Conservation (phyloP, 2,888 invertebrate genomes). For the Meta bourneti region DNA sequence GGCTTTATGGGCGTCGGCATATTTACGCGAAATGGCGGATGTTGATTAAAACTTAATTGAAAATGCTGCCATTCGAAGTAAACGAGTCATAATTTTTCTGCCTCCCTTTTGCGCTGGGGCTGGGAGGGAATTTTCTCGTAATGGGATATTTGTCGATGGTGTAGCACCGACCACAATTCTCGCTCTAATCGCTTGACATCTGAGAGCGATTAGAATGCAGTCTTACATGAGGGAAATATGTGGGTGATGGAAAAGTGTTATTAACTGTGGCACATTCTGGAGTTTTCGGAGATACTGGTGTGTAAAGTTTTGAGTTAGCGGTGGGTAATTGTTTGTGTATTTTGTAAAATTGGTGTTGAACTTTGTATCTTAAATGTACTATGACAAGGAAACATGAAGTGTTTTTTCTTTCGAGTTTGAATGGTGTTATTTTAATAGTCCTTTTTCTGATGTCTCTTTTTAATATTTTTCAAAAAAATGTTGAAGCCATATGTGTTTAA, state of each 20-base stretch:
- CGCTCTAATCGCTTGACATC: constrained; percentile 40
- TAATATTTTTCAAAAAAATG: too few species aligned
- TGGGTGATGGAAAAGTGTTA: neutral
- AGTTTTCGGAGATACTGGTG: neutral
- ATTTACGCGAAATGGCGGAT: constrained; percentile 19
- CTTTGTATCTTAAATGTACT: neutral
- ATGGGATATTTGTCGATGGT: constrained; percentile 29
- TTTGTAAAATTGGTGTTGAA: neutral
- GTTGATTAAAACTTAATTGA: constrained; percentile 73
- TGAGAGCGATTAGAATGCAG: neutral
- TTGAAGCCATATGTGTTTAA: too few species aligned
- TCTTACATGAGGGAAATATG: neutral
- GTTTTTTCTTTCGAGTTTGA: too few species aligned
- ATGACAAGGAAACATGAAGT: too few species aligned
- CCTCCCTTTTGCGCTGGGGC: neutral
- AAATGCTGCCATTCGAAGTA: constrained; percentile 49
- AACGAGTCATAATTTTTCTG: constrained; percentile 60
- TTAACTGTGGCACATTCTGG: neutral
- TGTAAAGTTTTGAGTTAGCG: too few species aligned
- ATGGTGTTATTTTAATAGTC: too few species aligned
- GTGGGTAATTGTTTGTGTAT: too few species aligned
- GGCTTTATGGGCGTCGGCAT: constrained; percentile 12
- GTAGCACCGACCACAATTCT: neutral
- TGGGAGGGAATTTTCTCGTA: neutral
- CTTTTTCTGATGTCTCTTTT: too few species aligned